Conservation (phyloP, 2,888 invertebrate species). For the Melolontha melolontha region DNA sequence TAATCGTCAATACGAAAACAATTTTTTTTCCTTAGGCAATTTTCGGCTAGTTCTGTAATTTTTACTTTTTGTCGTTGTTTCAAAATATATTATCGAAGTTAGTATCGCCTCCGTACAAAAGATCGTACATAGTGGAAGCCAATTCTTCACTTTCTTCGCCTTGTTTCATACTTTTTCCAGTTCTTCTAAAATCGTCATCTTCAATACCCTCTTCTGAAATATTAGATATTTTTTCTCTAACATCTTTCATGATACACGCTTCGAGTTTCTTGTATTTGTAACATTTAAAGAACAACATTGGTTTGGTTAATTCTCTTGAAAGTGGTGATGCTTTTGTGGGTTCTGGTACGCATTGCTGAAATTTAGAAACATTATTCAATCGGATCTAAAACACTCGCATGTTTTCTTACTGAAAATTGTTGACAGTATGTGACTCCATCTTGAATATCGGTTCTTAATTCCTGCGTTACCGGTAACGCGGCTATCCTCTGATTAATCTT, state of each 20-base stretch:
- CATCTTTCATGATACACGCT: slow-evolving; percentile 79
- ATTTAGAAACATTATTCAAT: neutral
- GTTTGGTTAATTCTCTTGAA: slow-evolving; percentile 74
- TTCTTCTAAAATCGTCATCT: slow-evolving; percentile 65
- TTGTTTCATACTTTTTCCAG: slow-evolving; percentile 67
- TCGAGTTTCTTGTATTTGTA: slow-evolving; percentile 81
- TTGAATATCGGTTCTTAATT: slow-evolving; percentile 74
- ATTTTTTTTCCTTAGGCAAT: slow-evolving; percentile 18
- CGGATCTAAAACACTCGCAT: neutral
- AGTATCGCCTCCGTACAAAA: slow-evolving; percentile 71
- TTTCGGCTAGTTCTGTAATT: slow-evolving; percentile 11
- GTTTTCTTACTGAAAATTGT: slow-evolving; percentile 73
- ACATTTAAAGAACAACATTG: slow-evolving; percentile 80
- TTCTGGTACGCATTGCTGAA: slow-evolving; percentile 78
- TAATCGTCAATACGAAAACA: slow-evolving; percentile 8
- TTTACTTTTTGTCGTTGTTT: no score
- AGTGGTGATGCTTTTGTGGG: slow-evolving; percentile 73
- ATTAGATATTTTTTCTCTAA: slow-evolving; percentile 72
- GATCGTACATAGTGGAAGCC: slow-evolving; percentile 73
- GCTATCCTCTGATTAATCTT: slow-evolving; percentile 73
- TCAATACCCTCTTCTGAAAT: slow-evolving; percentile 71
- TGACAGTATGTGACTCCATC: slow-evolving; percentile 77
- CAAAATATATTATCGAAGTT: slow-evolving; percentile 65
- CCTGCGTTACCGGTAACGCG: slow-evolving; percentile 72
- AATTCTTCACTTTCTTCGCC: slow-evolving; percentile 70